Percentiles rank a stretch among this genome's conserved stretches.
Evolutionary conservation across 2,113 vertebrate genomes (phyloP).

Genomic region (Nothocercus julius): DNA sequence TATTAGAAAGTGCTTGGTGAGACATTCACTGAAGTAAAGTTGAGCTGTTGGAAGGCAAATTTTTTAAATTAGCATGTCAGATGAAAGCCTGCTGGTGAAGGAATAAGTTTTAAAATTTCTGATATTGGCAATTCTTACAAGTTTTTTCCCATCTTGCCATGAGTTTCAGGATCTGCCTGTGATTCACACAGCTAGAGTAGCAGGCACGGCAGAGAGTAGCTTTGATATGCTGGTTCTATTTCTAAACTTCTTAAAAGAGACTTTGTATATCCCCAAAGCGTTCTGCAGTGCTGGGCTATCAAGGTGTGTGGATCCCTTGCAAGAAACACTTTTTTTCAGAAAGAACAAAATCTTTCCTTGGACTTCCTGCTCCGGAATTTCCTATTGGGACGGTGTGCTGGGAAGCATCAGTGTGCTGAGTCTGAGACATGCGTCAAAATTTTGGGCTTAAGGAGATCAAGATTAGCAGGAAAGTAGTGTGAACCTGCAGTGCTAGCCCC

Average conservation of each 20-base stretch:
- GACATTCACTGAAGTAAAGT: neutral
- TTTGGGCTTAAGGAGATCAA: neutral
- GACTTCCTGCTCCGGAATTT: too few species aligned
- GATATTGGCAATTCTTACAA: neutral
- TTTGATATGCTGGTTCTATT: neutral
- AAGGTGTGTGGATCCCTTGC: neutral
- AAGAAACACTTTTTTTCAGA: accelerated
- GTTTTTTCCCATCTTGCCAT: neutral
- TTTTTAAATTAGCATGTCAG: neutral
- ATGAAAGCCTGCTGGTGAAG: neutral
- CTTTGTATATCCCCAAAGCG: neutral
- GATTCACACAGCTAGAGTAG: neutral
- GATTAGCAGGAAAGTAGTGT: neutral
- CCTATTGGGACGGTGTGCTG: accelerated
- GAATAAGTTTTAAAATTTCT: neutral
- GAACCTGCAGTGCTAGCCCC: neutral
- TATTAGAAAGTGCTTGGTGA: slow-evolving; percentile 7
- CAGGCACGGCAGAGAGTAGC: neutral
- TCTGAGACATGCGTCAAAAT: neutral
- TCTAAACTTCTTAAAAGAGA: neutral
- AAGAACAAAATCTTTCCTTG: neutral
- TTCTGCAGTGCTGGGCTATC: neutral
- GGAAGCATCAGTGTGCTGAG: accelerated
- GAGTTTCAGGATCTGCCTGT: neutral
- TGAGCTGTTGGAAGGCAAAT: slow-evolving; percentile 9